Conservation (phyloP, 2,888 invertebrate genomes). For the Trissolcus brochymenae region DNA sequence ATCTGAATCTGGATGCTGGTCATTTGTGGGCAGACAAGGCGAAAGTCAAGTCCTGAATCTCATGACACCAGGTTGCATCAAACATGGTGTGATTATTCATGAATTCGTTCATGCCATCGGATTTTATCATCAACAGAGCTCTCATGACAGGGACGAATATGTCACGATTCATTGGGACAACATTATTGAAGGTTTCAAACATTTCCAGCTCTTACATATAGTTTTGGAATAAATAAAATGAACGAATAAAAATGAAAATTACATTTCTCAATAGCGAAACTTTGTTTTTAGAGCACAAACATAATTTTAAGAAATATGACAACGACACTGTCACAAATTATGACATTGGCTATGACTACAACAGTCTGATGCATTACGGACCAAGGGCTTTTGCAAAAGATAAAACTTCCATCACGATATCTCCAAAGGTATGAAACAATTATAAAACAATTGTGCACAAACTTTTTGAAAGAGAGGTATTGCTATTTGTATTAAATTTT, state of each 20-base stretch:
- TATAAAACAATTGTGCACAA: too few relatives aligned
- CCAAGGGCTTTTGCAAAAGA: slow-evolving; percentile 83
- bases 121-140: slow-evolving; percentile 90
- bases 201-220: not conserved
- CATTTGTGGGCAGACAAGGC: slow-evolving; percentile 81
- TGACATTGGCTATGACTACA: slow-evolving; percentile 83
- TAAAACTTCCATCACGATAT: slow-evolving; percentile 84
- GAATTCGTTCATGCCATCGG: slow-evolving; percentile 89
- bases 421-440: slow-evolving; percentile 76
- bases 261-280: not conserved
- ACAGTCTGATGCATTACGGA: slow-evolving; percentile 86
- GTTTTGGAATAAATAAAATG: not conserved
- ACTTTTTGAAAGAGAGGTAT: too few relatives aligned
- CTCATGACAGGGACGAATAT: slow-evolving; percentile 86
- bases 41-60: slow-evolving; percentile 81
- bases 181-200: slow-evolving; percentile 78
- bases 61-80: slow-evolving; percentile 74
- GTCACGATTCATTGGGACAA: slow-evolving; percentile 86
- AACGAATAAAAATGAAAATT: not conserved
- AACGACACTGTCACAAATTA: slow-evolving; percentile 82
- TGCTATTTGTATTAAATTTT: slow-evolving; percentile 2
- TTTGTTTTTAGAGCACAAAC: slow-evolving; percentile 77
- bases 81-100: slow-evolving; percentile 80
- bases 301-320: slow-evolving; percentile 83
- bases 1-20: slow-evolving; percentile 81